Evolutionary conservation across 2,797 vertebrate genomes (phyloP).

Genomic region (Neoniphon sammara): DNA sequence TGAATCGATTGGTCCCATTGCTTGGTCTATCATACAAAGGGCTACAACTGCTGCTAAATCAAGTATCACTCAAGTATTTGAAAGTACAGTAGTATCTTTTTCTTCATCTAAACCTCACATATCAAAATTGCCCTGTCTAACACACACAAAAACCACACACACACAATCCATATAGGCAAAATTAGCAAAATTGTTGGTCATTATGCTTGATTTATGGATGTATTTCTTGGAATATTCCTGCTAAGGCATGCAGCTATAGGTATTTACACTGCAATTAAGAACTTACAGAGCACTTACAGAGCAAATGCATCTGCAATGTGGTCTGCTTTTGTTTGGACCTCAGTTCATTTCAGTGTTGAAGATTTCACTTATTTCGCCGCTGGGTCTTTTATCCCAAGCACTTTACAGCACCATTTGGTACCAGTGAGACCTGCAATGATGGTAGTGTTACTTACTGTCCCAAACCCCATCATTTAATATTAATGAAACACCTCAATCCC

Average conservation of each 20-base stretch:
- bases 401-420: conserved; percentile 13
- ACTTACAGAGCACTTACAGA: no score
- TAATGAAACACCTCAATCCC: background rate
- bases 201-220: no score
- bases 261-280: no score
- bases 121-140: background rate
- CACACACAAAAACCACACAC: no score
- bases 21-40: conserved; percentile 6
- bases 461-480: background rate
- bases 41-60: conserved; percentile 21
- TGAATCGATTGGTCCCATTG: conserved; percentile 29
- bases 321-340: no score
- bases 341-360: no score
- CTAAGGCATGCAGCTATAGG: no score
- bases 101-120: conserved; percentile 10
- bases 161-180: no score
- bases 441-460: background rate
- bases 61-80: background rate
- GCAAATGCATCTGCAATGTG: no score
- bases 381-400: background rate
- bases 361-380: no score
- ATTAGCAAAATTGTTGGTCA: no score
- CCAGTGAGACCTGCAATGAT: background rate
- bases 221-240: no score
- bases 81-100: conserved; percentile 24